phyloP scores from a whole-genome alignment of 2,113 vertebrate species.

The Saimiri boliviensis region DNA sequence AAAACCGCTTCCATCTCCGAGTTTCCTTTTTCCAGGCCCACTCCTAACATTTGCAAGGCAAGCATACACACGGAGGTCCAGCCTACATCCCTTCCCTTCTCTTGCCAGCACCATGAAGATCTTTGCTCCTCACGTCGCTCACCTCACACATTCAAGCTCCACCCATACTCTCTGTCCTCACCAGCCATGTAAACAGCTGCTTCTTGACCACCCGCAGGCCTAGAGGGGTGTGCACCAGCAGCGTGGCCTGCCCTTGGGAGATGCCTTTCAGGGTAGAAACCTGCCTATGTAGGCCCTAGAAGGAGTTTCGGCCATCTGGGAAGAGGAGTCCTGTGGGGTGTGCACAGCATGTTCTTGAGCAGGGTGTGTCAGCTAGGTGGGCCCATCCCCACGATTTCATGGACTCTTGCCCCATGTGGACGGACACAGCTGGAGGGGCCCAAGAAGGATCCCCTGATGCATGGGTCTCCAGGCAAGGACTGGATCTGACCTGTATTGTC shows the following conservation, averaged over 20 bases:
- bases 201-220: neutral
- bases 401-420: neutral
- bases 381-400: neutral
- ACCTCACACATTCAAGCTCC: neutral
- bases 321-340: neutral
- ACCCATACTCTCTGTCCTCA: too few species aligned
- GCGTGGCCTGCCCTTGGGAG: neutral
- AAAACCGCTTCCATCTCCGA: neutral
- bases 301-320: neutral
- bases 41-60: neutral
- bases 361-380: neutral
- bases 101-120: neutral
- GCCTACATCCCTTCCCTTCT: neutral
- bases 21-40: neutral
- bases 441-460: neutral
- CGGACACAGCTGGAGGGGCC: neutral
- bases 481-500: neutral
- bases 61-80: neutral
- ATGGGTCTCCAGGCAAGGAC: neutral
- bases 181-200: neutral
- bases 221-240: neutral
- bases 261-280: neutral
- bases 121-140: neutral
- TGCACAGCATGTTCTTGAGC: neutral
- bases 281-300: neutral